A percentile compares a stretch with the other conserved stretches of the same genome.
Evolutionary conservation across 2,113 vertebrate species (phyloP).

Genomic region (Sylvia atricapilla): DNA sequence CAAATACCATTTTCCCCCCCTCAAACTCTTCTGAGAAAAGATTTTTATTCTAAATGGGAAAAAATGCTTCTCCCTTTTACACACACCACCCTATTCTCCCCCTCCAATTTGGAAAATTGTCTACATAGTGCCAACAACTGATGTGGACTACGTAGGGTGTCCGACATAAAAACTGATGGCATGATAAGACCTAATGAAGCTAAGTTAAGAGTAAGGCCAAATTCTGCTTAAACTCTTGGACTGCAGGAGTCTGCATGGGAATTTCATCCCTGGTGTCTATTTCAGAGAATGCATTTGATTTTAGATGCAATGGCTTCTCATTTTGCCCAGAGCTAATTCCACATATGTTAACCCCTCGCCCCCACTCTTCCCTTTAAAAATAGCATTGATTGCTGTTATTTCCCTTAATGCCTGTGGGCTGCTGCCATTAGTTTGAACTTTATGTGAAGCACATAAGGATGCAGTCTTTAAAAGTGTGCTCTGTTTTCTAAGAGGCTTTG

Average conservation of each 20-base stretch:
- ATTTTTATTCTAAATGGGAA: conserved; percentile 3
- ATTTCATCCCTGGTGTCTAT: conserved; percentile 51
- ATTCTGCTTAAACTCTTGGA: conserved; percentile 63
- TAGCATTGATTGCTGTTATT: conserved; percentile 63
- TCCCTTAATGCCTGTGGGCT: conserved; percentile 44
- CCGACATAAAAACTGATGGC: conserved; percentile 31
- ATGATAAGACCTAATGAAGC: conserved; percentile 52
- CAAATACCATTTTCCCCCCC: background rate
- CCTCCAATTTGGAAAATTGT: conserved; percentile 14
- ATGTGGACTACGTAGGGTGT: background rate
- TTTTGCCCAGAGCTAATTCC: conserved; percentile 69
- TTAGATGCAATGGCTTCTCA: conserved; percentile 63
- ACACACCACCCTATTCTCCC: background rate
- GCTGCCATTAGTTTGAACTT: conserved; percentile 47
- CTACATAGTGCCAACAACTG: conserved; percentile 60
- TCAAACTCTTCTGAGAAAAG: background rate
- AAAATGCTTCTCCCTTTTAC: background rate
- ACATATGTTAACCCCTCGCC: conserved; percentile 65
- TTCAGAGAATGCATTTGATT: conserved; percentile 68
- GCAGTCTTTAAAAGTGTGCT: background rate
- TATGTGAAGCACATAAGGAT: background rate
- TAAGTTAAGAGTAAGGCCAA: conserved; percentile 61
- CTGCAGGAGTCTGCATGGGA: conserved; percentile 47
- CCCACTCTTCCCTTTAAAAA: conserved; percentile 66
- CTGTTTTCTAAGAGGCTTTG: background rate